Evolutionary conservation across 1,140 invertebrate genomes (phyloP), one percentile per base, ranked within the genome.

Genomic region (Hypothenemus hampei): DNA sequence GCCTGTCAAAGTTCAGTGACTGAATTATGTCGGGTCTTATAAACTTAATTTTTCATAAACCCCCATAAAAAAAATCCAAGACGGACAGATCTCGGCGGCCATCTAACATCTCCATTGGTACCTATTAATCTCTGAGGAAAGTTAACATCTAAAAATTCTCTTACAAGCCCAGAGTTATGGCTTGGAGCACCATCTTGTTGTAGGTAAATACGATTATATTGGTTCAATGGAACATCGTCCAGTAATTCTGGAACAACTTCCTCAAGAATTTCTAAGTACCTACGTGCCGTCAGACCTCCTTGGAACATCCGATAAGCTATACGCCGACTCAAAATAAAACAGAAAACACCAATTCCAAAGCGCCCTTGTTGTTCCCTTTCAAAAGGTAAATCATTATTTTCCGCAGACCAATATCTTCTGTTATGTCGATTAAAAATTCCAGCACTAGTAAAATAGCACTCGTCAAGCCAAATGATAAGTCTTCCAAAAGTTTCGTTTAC

Each of bases 141-240:
- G n/a, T 21, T 13, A n/a, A 22, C 20, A 20, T 21, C 20, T 24
- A 43, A n/a, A 10, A 21, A 22, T 3, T 8, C 4, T 16, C 10
- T 43, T 43, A 16, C 23, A 23, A 4, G 11, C 19, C 18, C 8
- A 22, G 40, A 43, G 40, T 43, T 43, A 11, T 43, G 40, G 13
- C 19, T 4, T n/a, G 40, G 40, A 23, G 40, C 40, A 22, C 40
- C 40, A 43, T 43, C 40, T 43, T 43, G 40, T 23, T 43, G 40
- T n/a, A 22, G 8, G 16, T n/a, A 43, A 8, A 43, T 43, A n/a
- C 11, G 19, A 43, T 43, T 13, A 22, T n/a, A 10, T 43, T 43
- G 40, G n/a, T 11, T 21, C 22, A 43, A 43, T n/a, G 40, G 19
- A 23, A 23, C 16, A 43, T 43, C 40, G n/a, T 43, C 22, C 22